Base-by-base conservation (phyloP, 2,888 invertebrate species). In the Meandrusa payeni region DNA sequence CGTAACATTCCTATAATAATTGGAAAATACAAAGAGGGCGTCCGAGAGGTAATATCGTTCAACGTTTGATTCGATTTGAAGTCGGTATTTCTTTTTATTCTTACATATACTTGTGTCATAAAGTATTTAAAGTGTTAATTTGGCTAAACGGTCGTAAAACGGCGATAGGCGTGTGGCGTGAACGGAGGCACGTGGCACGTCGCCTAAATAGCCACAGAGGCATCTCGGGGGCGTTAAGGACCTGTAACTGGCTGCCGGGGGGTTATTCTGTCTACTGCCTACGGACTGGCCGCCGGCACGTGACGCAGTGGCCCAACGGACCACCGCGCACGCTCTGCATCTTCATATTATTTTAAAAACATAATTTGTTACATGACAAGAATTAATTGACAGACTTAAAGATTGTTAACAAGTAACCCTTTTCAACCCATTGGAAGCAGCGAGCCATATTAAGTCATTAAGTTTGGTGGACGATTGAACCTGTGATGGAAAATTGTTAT, bases 181-280 rank as follows among this genome's bases (percentile, higher is more conserved):
- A 52, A 64, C 59, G 71, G 64, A 66, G 69, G 64, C 67, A 69
- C 69, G 69, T 59, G 70, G 64, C 69, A 69, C 67, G 66, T 54
- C 69, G 64, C 63, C 68, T 66, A 68, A 75, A 66, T 54, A 64
- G 70, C 64, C 67, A 71, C 73, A 67, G 64, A 66, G 76, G 74
- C 78, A 69, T 74, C 81, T 76, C 79, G 68, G 79, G 80, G 82
- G 74, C 80, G 76, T 65, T 70, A 76, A 74, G 66, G 66, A 85
- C 86, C 86, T 85, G 86, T 55, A 85, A 86, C 79, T 86, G 85
- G 82, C 86, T 86, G 85, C 81, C 86, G 85, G 86, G 85, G 85
- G 79, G 74, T 85, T 82, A 85, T 76, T 79, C 43, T 38, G 72
- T 76, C 76, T 78, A 76, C 62, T 67, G 70, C 73, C 72, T 79